Percentiles rank a stretch among this genome's conserved stretches.
Evolutionary conservation across 2,797 vertebrate species (phyloP).

Genomic region (Bucorvus abyssinicus): DNA sequence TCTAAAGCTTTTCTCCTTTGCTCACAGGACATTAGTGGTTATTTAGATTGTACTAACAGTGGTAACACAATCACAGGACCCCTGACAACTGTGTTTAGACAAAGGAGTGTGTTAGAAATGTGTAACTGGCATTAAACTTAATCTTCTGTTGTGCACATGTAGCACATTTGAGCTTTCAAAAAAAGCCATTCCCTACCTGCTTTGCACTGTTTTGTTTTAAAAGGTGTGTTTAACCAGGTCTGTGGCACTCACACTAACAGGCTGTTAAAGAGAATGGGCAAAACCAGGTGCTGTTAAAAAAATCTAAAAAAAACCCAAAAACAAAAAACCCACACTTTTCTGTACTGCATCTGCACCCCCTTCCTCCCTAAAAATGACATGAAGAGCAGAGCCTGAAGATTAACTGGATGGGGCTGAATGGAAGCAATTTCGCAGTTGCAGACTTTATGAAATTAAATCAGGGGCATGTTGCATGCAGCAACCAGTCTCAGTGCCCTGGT

Average conservation of each 20-base stretch:
- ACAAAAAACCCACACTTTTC: not conserved
- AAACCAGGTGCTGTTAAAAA: not conserved
- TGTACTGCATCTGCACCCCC: not conserved
- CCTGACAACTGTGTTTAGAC: not conserved
- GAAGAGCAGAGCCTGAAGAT: not conserved
- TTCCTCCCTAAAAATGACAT: not conserved
- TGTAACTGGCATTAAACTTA: not conserved
- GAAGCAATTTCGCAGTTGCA: conserved; percentile 28
- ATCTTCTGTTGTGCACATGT: not conserved
- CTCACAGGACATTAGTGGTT: not conserved
- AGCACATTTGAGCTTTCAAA: not conserved
- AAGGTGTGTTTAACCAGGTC: not conserved
- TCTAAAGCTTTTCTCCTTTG: not conserved
- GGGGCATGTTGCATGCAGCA: accelerated
- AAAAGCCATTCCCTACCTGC: not conserved
- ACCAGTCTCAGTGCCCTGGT: not conserved
- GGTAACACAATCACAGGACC: not conserved
- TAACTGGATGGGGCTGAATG: not conserved
- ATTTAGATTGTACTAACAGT: not conserved
- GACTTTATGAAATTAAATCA: not conserved
- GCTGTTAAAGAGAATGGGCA: not conserved
- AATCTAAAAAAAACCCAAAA: not conserved
- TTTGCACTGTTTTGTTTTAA: not conserved
- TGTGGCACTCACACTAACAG: not conserved
- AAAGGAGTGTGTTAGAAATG: not conserved